Base-by-base conservation (phyloP, 2,113 vertebrate species). In the Pionites leucogaster region DNA sequence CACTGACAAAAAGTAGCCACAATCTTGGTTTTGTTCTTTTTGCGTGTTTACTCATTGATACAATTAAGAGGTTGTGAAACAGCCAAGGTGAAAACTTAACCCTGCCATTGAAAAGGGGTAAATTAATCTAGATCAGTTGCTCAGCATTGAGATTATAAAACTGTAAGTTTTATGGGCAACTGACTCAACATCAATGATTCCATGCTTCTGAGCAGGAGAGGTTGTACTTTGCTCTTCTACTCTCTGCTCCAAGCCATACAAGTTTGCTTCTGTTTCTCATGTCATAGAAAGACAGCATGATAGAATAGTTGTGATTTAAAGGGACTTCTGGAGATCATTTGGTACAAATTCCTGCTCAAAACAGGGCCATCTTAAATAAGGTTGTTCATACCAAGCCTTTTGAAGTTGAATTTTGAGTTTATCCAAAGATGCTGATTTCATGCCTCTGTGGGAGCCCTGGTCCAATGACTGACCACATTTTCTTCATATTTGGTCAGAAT, bases 161-260 rank as follows among this genome's bases (percentile, higher is more conserved):
- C 24, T 1, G 4, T 0, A 35, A 49, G 6, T 53, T 63, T 39
- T 10, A 3, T 25, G 15, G 18, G 37, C 64, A 82, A 1, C 35
- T 90, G 53, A 42, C 44, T 90, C 17, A 42, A 16, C 9, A 57
- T 60, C 18, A 41, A 0, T 29, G 46, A 49, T 44, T 70, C 29
- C 3, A 31, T 74, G 15, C 50, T 76, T 37, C 23, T 47, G n/a
- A 79, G 55, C 50, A 75, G 49, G 49, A 57, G 29, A 53, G 16
- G 16, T 8, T 47, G 5, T 78, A 13, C 60, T 82, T 85, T 85
- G 41, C 70, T 74, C 9, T 84, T 87, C 16, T 63, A 1, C n/a
- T 83, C 11, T 46, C 52, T 74, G 27, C 50, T 75, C 15, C 5
- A 20, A 74, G 47, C 17, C 17, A 12, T 76, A 14, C 6, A 64